These are phyloP conservation scores for Sphaerophoria taeniata DNA, from an alignment of 2,888 invertebrate species.

Conservation along the genomic window DNA sequence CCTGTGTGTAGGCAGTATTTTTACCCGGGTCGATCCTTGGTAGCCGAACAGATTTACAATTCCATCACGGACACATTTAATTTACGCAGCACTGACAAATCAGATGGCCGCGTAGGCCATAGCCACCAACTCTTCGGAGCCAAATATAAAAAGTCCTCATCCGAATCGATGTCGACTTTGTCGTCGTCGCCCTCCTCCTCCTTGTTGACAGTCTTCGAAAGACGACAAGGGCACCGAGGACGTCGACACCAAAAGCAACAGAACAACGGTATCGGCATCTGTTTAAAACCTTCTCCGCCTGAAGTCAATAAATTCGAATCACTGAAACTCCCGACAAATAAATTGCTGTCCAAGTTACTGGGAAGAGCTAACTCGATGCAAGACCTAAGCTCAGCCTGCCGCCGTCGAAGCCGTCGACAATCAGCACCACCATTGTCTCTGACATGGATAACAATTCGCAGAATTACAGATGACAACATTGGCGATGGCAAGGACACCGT, in stretches of 20 bases:
- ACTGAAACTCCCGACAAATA: slow-evolving; percentile 80
- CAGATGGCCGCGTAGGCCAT: slow-evolving; percentile 78
- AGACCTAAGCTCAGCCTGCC: slow-evolving; percentile 80
- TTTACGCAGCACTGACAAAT: slow-evolving; percentile 82
- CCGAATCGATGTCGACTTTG: slow-evolving; percentile 48
- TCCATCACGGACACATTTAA: slow-evolving; percentile 84
- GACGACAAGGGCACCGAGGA: slow-evolving; percentile 42
- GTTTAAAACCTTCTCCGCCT: slow-evolving; percentile 35
- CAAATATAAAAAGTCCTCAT: slow-evolving; percentile 66
- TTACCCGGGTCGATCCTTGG: slow-evolving; percentile 83
- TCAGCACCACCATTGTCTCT: slow-evolving; percentile 41
- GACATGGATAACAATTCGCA: slow-evolving; percentile 53
- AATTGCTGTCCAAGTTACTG: slow-evolving; percentile 83
- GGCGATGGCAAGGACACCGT: not conserved
- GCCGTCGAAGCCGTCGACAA: slow-evolving; percentile 7
- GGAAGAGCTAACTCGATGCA: slow-evolving; percentile 84
- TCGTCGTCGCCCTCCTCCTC: slow-evolving; percentile 37
- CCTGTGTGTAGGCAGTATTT: slow-evolving; percentile 86
- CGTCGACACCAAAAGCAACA: slow-evolving; percentile 53
- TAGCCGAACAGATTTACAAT: slow-evolving; percentile 85
- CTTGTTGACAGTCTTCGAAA: slow-evolving; percentile 13
- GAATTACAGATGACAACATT: slow-evolving; percentile 27
- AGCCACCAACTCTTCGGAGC: slow-evolving; percentile 82
- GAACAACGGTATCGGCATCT: slow-evolving; percentile 21
- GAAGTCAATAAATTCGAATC: slow-evolving; percentile 75